Percentiles rank a stretch among this genome's conserved stretches.
Evolutionary conservation across 2,113 vertebrate genomes (phyloP).

Genomic region (Dasyornis broadbenti): DNA sequence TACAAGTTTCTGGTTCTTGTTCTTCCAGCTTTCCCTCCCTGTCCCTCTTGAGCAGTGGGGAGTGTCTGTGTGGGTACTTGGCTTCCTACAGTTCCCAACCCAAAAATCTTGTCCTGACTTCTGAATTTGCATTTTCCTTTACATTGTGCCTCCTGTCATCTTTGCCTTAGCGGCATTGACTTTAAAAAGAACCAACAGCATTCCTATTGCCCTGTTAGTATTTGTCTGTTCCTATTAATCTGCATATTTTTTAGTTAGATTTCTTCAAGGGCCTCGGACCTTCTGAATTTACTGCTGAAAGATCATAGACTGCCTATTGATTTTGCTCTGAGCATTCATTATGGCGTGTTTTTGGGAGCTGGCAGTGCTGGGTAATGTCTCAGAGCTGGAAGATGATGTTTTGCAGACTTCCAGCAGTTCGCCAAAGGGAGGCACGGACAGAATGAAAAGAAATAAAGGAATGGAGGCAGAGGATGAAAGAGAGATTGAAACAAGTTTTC

Average conservation of each 20-base stretch:
- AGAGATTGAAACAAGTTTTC: not conserved
- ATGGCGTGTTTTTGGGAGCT: not conserved
- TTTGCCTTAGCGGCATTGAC: not conserved
- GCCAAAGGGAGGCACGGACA: not conserved
- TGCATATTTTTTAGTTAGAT: not conserved
- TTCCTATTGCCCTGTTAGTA: not conserved
- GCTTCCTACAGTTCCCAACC: not conserved
- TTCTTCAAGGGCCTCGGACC: not conserved
- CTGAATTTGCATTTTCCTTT: not conserved
- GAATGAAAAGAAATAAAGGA: not conserved
- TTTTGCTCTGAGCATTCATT: not conserved
- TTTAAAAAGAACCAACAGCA: not conserved
- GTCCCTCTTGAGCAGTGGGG: not conserved
- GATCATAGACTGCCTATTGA: not conserved
- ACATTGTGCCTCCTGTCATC: not conserved
- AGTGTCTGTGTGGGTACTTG: not conserved
- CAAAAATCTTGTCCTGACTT: not conserved
- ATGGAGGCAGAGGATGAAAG: conserved; percentile 1
- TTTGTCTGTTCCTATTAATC: not conserved
- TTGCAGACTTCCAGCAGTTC: conserved; percentile 23
- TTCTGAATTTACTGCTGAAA: not conserved
- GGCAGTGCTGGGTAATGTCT: not conserved
- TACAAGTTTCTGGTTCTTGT: not conserved
- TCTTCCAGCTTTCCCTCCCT: not conserved
- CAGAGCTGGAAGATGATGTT: conserved; percentile 6